Conservation (phyloP, 2,888 invertebrate genomes). For the Campoplex capitator region DNA sequence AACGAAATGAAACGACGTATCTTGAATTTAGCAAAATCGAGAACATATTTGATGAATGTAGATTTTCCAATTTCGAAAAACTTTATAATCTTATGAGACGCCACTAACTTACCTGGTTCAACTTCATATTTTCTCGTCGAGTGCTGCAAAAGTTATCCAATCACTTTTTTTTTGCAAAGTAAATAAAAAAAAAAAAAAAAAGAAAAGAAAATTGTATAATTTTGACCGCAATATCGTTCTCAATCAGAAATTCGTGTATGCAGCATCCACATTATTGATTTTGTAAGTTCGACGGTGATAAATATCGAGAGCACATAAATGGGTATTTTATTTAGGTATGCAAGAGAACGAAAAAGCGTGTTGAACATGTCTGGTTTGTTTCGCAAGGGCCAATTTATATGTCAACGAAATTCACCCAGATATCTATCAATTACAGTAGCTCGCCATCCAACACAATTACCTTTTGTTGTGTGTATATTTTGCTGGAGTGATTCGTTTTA, state of each 20-base stretch:
- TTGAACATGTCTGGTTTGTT: constrained; percentile 18
- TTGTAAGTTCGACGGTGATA: constrained; percentile 43
- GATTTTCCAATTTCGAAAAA: background rate
- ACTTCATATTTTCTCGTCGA: background rate
- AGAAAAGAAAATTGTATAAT: too few relatives aligned
- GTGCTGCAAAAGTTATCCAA: background rate
- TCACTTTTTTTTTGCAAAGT: background rate
- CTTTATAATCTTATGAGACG: background rate
- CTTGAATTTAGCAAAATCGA: too few relatives aligned
- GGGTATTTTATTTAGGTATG: constrained; percentile 45
- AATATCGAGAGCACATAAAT: constrained; percentile 41
- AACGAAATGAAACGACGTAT: too few relatives aligned
- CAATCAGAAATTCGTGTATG: background rate
- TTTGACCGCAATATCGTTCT: background rate
- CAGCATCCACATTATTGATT: constrained; percentile 33
- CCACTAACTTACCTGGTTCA: background rate
- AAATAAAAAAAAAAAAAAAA: constrained; percentile 14
- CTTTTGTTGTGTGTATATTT: constrained; percentile 76
- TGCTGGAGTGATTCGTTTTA: constrained; percentile 62
- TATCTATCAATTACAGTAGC: constrained; percentile 68
- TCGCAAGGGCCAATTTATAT: constrained; percentile 32
- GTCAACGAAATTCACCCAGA: constrained; percentile 54
- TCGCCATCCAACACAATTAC: constrained; percentile 68
- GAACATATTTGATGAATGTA: background rate
- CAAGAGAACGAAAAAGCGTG: constrained; percentile 9